Evolutionary conservation across 2,888 invertebrate genomes (phyloP), one percentile per base, ranked within the genome.

Genomic region (Drosophila picticornis): DNA sequence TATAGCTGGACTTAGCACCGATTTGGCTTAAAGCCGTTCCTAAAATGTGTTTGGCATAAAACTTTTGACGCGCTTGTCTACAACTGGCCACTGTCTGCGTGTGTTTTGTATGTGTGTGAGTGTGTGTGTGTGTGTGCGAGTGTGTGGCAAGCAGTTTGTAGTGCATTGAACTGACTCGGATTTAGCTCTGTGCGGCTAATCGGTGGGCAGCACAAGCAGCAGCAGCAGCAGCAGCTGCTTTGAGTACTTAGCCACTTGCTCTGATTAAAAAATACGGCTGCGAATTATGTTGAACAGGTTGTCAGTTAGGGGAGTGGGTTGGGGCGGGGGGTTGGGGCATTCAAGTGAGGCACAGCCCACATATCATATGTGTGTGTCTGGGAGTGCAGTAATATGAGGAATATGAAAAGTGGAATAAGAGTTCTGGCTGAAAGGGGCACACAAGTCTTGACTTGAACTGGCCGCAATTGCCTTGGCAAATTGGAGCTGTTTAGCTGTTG

Each of bases 121-220:
- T 60, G 64, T 53, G 56, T 51, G 36, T 29, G 50, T 50, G 13
- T 22, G 7, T 34, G 22, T 53, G 50, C 5, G 7, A n/a, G n/a
- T 59, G 67, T 64, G 59, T 53, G 43, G 43, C 50, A 57, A 50
- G 55, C 68, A 69, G 63, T 78, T 58, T 32, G 60, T 55, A 83
- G 88, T 88, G 80, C 84, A 84, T 80, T 84, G 84, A 84, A 84
- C 84, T 69, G 57, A n/a, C 58, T 63, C 63, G 62, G 31, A 29
- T 51, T 58, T 27, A 55, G 72, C 51, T 55, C 51, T 38, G 19
- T 31, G 58, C 29, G 38, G 77, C 84, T 86, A 86, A 83, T 83
- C 83, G 82, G 48, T 81, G 81, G 83, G 70, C 83, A 75, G 56
- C 62, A 34, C 13, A 34, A 34, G 32, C 32, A 32, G 32, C 51